A percentile compares a stretch with the other conserved stretches of the same genome.
phyloP scores from a whole-genome alignment of 2,888 invertebrate genomes.

The Apotomis betuletana region DNA sequence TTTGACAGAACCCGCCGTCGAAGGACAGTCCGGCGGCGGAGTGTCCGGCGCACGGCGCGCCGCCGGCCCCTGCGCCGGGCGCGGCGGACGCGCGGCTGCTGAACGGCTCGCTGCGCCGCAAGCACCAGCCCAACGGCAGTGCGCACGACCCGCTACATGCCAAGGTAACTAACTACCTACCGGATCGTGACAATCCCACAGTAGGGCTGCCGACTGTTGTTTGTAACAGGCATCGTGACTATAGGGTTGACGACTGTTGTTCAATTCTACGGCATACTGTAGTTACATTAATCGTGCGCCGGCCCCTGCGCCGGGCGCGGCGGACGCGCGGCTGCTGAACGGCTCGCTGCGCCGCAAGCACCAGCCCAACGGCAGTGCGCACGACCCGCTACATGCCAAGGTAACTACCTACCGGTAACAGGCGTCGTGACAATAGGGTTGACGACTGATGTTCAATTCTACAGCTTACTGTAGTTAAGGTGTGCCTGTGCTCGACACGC shows the following conservation, averaged over 20 bases:
- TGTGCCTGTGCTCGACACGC: too few species aligned
- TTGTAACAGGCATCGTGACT: too few species aligned
- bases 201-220: too few species aligned
- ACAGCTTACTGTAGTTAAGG: too few species aligned
- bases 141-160: constrained; percentile 58
- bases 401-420: constrained; percentile 43
- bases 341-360: constrained; percentile 63
- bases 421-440: too few species aligned
- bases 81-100: constrained; percentile 54
- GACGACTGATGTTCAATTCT: too few species aligned
- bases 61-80: constrained; percentile 36
- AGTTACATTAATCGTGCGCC: too few species aligned
- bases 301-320: constrained; percentile 24
- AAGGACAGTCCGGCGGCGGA: constrained; percentile 40
- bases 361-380: constrained; percentile 64
- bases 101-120: constrained; percentile 66
- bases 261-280: too few species aligned
- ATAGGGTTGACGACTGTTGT: too few species aligned
- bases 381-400: constrained; percentile 61
- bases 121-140: constrained; percentile 64
- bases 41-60: constrained; percentile 31
- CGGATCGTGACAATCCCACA: too few species aligned
- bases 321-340: constrained; percentile 60
- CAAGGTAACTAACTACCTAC: constrained; percentile 55
- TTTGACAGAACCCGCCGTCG: constrained; percentile 47